phyloP scores from a whole-genome alignment of 1,140 invertebrate species.

The Zaprionus taronus region DNA sequence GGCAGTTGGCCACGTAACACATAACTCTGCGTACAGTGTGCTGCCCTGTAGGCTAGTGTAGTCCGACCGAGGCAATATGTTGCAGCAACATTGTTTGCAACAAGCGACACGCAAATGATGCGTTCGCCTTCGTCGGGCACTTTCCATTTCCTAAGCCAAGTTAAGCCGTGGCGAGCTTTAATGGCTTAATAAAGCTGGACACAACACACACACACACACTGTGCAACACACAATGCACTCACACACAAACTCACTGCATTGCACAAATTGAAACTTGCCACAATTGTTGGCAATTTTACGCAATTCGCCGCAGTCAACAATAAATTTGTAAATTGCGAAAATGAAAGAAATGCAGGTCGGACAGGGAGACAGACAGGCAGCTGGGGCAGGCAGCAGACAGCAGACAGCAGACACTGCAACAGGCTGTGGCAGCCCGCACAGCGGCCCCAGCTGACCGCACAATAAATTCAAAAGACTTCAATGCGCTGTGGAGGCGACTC shows the following conservation, averaged over 20 bases:
- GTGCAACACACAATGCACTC: slow-evolving; percentile 4
- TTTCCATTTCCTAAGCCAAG: slow-evolving; percentile 35
- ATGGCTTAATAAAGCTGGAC: slow-evolving; percentile 63
- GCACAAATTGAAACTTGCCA: slow-evolving; percentile 76
- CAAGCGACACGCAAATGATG: slow-evolving; percentile 18
- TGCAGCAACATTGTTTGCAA: slow-evolving; percentile 33
- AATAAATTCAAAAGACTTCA: slow-evolving; percentile 68
- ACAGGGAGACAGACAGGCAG: neutral
- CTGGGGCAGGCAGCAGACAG: neutral
- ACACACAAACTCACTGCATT: slow-evolving; percentile 14
- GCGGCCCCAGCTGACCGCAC: slow-evolving; percentile 45
- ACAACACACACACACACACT: slow-evolving; percentile 2
- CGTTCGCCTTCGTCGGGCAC: slow-evolving; percentile 18
- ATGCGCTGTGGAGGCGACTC: slow-evolving; percentile 30
- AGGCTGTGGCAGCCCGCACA: slow-evolving; percentile 14
- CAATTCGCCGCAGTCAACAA: slow-evolving; percentile 81
- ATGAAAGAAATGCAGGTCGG: slow-evolving; percentile 76
- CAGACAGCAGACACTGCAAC: neutral
- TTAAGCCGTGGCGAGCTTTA: slow-evolving; percentile 23
- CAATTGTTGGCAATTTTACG: slow-evolving; percentile 78
- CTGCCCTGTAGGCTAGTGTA: slow-evolving; percentile 7
- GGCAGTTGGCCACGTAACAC: slow-evolving; percentile 29
- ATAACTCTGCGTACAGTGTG: slow-evolving; percentile 1
- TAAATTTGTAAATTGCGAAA: slow-evolving; percentile 74
- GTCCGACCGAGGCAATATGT: slow-evolving; percentile 29